Evolutionary conservation across 2,797 vertebrate genomes (phyloP).

Genomic region (Eulemur albifrons): DNA sequence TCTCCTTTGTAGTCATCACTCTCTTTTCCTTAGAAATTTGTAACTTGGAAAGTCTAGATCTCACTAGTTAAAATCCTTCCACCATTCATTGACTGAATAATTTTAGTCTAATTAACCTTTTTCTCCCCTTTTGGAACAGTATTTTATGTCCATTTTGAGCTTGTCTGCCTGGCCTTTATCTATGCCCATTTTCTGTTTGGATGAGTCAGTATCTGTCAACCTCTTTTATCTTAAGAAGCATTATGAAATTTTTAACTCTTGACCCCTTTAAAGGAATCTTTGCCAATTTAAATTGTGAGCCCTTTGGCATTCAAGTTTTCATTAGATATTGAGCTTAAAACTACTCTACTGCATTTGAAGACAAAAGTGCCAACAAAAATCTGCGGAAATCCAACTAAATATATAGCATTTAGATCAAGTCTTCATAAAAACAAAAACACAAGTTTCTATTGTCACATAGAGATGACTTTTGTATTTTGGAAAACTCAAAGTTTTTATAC

Average conservation of each 20-base stretch:
- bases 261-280: not conserved
- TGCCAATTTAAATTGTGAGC: not conserved
- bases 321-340: not conserved
- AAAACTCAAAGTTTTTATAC: not conserved
- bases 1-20: not conserved
- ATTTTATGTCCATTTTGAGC: not conserved
- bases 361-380: slow-evolving; percentile 5
- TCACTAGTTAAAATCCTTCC: not conserved
- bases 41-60: not conserved
- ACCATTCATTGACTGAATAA: not conserved
- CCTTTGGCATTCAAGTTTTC: not conserved
- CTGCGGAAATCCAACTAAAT: not conserved
- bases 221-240: not conserved
- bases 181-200: not conserved
- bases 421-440: not conserved
- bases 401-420: not conserved
- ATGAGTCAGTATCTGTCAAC: not conserved
- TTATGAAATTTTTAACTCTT: slow-evolving; percentile 21
- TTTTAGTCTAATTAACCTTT: not conserved
- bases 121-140: not conserved
- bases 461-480: not conserved
- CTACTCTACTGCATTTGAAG: not conserved
- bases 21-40: not conserved
- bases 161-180: not conserved
- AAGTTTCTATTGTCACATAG: not conserved